These are phyloP conservation scores for Falco novaeseelandiae DNA, from an alignment of 2,797 vertebrate species.

Conservation along the genomic window DNA sequence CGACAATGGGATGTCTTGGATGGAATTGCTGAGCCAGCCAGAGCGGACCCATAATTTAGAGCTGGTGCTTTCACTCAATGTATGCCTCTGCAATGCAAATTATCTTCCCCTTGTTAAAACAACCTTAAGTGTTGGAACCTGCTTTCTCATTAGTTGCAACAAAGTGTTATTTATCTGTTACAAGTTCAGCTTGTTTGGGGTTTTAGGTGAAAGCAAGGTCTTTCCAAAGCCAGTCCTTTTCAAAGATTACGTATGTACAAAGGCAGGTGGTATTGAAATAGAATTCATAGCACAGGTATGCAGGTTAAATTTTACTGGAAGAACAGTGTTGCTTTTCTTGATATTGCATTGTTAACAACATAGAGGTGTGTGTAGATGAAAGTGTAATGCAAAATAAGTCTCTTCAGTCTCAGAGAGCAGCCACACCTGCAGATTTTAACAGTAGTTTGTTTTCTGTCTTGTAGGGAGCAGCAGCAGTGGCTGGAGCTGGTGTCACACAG, in stretches of 20 bases:
- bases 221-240: background rate
- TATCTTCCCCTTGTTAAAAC: background rate
- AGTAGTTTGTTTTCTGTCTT: background rate
- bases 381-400: background rate
- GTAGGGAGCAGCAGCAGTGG: slow-evolving; percentile 92
- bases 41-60: background rate
- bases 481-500: slow-evolving; percentile 91
- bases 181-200: background rate
- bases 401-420: background rate
- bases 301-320: background rate
- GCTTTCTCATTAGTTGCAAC: background rate
- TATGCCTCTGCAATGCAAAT: background rate
- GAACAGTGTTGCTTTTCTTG: background rate
- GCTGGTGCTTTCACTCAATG: background rate
- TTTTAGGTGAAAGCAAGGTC: background rate
- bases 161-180: background rate
- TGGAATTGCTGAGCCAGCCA: background rate
- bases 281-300: background rate
- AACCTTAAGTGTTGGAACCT: background rate
- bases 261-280: background rate
- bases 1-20: background rate
- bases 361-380: background rate
- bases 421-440: background rate
- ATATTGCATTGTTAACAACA: background rate
- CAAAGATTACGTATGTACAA: background rate